A percentile compares a stretch with the other conserved stretches of the same genome.
phyloP scores from a whole-genome alignment of 2,888 invertebrate genomes.

The Andrena fulva region DNA sequence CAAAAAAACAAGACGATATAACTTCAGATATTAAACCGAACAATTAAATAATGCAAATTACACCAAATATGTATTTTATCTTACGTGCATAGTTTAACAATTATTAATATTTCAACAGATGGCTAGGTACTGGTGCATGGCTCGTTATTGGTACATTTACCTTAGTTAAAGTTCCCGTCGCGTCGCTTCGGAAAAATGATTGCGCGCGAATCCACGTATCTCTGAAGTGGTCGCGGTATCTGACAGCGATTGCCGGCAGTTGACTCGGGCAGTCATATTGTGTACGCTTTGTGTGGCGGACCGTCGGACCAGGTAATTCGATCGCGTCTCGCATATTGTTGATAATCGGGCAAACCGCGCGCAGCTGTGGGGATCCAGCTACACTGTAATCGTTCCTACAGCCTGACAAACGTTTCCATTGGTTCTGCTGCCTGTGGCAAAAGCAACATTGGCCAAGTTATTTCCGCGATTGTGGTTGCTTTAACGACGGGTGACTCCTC shows the following conservation, averaged over 20 bases:
- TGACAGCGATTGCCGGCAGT: constrained; percentile 9
- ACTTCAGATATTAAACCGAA: too few species aligned
- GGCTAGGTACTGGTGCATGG: too few species aligned
- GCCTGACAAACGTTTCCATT: background rate
- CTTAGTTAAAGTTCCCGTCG: background rate
- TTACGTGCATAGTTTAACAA: too few species aligned
- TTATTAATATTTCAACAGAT: too few species aligned
- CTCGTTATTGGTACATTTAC: too few species aligned
- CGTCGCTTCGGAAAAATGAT: background rate
- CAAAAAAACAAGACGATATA: too few species aligned
- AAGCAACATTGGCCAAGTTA: too few species aligned
- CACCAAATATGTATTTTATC: too few species aligned
- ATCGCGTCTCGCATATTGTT: constrained; percentile 1
- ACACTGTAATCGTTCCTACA: background rate
- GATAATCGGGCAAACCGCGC: background rate
- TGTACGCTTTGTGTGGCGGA: background rate
- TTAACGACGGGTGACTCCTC: too few species aligned
- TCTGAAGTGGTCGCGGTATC: constrained; percentile 7
- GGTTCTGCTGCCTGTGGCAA: too few species aligned
- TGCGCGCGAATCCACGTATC: background rate
- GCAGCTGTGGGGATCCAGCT: background rate
- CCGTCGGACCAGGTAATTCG: constrained; percentile 30
- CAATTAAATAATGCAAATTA: too few species aligned
- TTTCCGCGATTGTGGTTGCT: too few species aligned
- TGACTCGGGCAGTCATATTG: constrained; percentile 10